Percentiles rank a stretch among this genome's conserved stretches.
These are phyloP conservation scores for Romanogobio albipinnatus DNA, from an alignment of 2,113 vertebrate species.

Conservation along the genomic window DNA sequence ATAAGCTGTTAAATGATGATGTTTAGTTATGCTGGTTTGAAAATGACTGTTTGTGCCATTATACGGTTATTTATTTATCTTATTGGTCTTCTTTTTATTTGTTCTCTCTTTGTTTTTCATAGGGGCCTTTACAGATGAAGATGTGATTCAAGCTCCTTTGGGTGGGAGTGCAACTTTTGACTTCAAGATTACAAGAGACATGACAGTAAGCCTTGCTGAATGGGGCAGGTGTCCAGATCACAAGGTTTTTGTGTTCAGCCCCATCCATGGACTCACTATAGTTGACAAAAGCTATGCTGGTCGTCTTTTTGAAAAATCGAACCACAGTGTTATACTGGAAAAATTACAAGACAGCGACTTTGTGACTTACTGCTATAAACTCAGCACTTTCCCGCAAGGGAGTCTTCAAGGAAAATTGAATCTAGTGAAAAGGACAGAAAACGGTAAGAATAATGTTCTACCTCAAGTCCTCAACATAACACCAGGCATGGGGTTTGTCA, in stretches of 20 bases:
- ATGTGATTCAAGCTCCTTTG: neutral
- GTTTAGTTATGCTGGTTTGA: neutral
- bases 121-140: neutral
- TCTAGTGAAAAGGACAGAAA: slow-evolving; percentile 8
- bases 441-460: neutral
- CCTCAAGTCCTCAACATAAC: neutral
- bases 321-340: slow-evolving; percentile 22
- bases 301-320: neutral
- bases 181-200: neutral
- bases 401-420: slow-evolving; percentile 14
- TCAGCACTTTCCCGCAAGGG: slow-evolving; percentile 39
- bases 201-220: neutral
- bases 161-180: slow-evolving; percentile 31
- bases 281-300: neutral
- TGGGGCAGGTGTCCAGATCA: slow-evolving; percentile 18
- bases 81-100: neutral
- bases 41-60: neutral
- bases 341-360: slow-evolving; percentile 41
- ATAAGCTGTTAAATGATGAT: neutral
- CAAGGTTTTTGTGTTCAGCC: slow-evolving; percentile 26
- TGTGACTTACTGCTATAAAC: slow-evolving; percentile 44
- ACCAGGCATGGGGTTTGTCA: neutral
- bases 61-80: neutral
- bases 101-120: neutral
- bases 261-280: fast-evolving